phyloP scores from a whole-genome alignment of 2,113 vertebrate genomes.

The Morphnarchus princeps region DNA sequence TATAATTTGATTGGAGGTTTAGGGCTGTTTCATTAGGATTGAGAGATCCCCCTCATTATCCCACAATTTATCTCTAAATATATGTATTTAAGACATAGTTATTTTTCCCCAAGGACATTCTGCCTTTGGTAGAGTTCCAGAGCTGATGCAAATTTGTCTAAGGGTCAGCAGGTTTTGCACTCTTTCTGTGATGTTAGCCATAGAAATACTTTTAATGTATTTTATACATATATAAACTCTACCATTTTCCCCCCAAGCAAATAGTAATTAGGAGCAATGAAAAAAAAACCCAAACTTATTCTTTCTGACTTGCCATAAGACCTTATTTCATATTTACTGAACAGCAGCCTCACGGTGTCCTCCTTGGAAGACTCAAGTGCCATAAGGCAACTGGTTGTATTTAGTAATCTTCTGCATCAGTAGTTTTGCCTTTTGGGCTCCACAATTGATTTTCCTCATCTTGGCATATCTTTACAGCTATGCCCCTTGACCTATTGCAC shows the following conservation, averaged over 20 bases:
- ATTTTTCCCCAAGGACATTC: neutral
- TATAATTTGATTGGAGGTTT: neutral
- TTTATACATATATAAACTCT: neutral
- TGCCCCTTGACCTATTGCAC: neutral
- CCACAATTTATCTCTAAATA: neutral
- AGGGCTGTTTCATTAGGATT: neutral
- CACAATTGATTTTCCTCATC: neutral
- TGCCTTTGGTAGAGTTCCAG: neutral
- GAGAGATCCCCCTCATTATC: neutral
- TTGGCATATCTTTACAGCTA: neutral
- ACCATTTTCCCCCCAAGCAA: neutral
- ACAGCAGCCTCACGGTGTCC: neutral
- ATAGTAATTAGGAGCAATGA: neutral
- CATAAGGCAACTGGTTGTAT: constrained; percentile 18
- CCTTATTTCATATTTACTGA: neutral
- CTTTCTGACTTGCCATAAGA: neutral
- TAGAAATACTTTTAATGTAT: neutral
- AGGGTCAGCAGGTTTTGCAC: neutral
- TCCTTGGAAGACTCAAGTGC: neutral
- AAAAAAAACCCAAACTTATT: neutral
- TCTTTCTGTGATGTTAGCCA: neutral
- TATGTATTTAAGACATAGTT: neutral
- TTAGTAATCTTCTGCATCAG: constrained; percentile 31
- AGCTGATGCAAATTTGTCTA: neutral
- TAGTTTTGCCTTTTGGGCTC: constrained; percentile 9